phyloP scores from a whole-genome alignment of 2,113 vertebrate genomes.

The Steatornis caripensis region DNA sequence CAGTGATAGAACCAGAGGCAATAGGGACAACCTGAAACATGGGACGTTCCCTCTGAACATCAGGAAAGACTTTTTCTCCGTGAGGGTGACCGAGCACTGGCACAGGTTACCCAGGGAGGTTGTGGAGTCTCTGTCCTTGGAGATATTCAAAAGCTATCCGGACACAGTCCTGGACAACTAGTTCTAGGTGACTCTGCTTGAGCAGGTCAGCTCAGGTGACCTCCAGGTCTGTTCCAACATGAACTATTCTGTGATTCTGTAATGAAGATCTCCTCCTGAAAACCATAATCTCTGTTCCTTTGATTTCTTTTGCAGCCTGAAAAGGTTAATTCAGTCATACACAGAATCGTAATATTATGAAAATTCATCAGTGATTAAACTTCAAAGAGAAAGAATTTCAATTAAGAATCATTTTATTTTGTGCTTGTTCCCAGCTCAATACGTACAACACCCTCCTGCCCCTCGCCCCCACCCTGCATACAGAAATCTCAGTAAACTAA shows the following conservation, averaged over 20 bases:
- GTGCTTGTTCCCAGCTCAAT: neutral
- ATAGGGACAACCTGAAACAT: neutral
- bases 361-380: neutral
- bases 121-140: neutral
- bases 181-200: neutral
- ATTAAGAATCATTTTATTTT: neutral
- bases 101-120: neutral
- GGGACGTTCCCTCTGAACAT: neutral
- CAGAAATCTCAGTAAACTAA: neutral
- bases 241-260: neutral
- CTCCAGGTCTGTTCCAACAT: neutral
- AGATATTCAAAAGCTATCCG: neutral
- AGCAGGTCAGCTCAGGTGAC: neutral
- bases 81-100: neutral
- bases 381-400: neutral
- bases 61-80: neutral
- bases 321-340: neutral
- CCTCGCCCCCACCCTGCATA: neutral
- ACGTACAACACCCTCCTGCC: neutral
- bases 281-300: neutral
- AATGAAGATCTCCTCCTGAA: neutral
- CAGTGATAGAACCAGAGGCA: neutral
- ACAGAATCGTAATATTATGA: neutral
- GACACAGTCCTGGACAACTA: neutral
- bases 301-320: neutral